Percentiles rank a stretch among this genome's conserved stretches.
These are phyloP conservation scores for Ennomos quercinarius DNA, from an alignment of 2,888 invertebrate genomes.

Conservation along the genomic window DNA sequence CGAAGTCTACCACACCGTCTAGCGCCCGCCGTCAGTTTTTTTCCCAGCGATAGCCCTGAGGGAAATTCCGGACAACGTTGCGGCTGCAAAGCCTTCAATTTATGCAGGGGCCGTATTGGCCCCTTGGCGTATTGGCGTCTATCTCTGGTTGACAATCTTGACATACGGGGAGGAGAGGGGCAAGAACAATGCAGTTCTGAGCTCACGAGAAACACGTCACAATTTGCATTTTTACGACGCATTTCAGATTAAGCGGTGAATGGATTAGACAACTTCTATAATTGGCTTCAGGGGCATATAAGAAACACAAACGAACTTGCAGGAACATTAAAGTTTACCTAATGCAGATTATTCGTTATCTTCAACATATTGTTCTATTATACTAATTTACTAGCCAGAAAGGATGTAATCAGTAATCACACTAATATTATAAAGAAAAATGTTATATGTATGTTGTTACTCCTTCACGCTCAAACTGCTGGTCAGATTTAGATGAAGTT, in stretches of 20 bases:
- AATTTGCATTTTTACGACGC: conserved; percentile 31
- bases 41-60: conserved; percentile 73
- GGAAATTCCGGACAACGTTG: conserved; percentile 74
- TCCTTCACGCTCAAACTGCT: no score
- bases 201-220: conserved; percentile 37
- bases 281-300: not conserved
- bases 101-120: conserved; percentile 73
- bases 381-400: no score
- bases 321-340: no score
- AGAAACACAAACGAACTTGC: no score
- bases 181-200: conserved; percentile 66
- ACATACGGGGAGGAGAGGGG: conserved; percentile 53
- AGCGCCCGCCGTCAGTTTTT: conserved; percentile 45
- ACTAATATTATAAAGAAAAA: no score
- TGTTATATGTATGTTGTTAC: no score
- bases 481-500: no score
- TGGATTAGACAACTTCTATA: conserved; percentile 7
- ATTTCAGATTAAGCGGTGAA: conserved; percentile 16
- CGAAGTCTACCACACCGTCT: conserved; percentile 25
- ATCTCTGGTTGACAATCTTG: conserved; percentile 73
- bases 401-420: no score
- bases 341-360: no score
- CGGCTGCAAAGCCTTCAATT: conserved; percentile 76
- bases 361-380: no score
- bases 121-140: no score